Conservation (phyloP, 1,140 invertebrate genomes). For the Diachasmimorpha longicaudata region DNA sequence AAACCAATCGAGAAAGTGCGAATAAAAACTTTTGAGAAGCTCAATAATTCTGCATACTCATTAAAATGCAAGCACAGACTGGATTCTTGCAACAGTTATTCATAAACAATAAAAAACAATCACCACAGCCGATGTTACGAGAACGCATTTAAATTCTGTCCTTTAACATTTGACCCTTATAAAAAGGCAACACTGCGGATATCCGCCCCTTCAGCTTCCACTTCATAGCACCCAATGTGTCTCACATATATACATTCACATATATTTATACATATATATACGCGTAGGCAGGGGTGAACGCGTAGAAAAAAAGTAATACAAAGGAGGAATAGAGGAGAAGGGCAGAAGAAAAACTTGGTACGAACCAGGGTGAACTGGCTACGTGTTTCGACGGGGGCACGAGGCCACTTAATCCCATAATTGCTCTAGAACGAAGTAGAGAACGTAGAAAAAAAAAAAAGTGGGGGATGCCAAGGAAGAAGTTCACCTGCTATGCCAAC, state of each 20-base stretch:
- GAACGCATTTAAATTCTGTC: slow-evolving; percentile 16
- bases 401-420: slow-evolving; percentile 11
- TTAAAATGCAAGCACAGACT: no score
- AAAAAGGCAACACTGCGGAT: slow-evolving; percentile 8
- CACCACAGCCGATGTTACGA: not conserved
- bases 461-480: not conserved
- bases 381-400: not conserved
- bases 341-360: not conserved
- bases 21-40: no score
- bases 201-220: slow-evolving; percentile 18
- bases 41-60: no score
- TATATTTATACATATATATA: no score
- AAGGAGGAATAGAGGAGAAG: not conserved
- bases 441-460: slow-evolving; percentile 6
- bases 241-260: not conserved
- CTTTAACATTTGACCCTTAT: slow-evolving; percentile 25
- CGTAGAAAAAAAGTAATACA: slow-evolving; percentile 6
- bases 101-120: not conserved
- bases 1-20: no score
- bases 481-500: not conserved
- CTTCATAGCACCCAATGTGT: not conserved
- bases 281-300: not conserved
- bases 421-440: slow-evolving; percentile 2
- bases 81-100: not conserved
- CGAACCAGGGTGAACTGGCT: not conserved